Percentiles rank a stretch among this genome's conserved stretches.
These are phyloP conservation scores for Lasioglossum baleicum DNA, from an alignment of 1,140 invertebrate genomes.

Conservation along the genomic window DNA sequence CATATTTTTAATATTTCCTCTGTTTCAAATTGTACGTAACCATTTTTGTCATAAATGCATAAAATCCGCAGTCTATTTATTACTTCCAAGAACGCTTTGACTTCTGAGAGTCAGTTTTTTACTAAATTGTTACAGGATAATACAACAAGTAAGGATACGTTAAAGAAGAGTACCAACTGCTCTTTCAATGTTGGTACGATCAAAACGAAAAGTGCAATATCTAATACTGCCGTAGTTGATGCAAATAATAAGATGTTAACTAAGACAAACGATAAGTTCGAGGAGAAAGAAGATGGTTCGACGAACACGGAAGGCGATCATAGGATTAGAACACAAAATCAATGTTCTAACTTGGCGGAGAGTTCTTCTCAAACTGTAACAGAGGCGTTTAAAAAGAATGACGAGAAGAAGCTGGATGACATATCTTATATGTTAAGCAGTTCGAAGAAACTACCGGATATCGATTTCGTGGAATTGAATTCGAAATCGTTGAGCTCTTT, in stretches of 20 bases:
- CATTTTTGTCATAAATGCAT: no score
- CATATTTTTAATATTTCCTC: no score
- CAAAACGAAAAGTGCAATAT: slow-evolving; percentile 35
- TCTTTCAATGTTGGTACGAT: not conserved
- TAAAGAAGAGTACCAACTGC: not conserved
- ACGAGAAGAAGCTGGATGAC: not conserved
- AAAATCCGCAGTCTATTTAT: no score
- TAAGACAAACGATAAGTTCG: slow-evolving; percentile 5
- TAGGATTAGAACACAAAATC: not conserved
- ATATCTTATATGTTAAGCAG: not conserved
- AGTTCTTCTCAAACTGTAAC: not conserved
- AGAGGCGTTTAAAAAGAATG: not conserved
- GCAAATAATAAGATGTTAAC: slow-evolving; percentile 17
- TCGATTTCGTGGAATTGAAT: not conserved
- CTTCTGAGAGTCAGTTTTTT: not conserved
- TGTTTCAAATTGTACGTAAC: no score
- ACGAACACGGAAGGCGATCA: not conserved
- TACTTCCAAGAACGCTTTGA: not conserved
- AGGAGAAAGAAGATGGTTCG: not conserved
- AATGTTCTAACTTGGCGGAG: not conserved
- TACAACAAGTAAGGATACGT: not conserved
- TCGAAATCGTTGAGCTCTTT: slow-evolving; percentile 15
- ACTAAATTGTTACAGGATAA: slow-evolving; percentile 13
- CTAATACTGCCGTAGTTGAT: slow-evolving; percentile 35
- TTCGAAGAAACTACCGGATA: slow-evolving; percentile 20